Evolutionary conservation across 2,113 vertebrate species (phyloP), one percentile per base, ranked within the genome.

Genomic region (Sylvia atricapilla): DNA sequence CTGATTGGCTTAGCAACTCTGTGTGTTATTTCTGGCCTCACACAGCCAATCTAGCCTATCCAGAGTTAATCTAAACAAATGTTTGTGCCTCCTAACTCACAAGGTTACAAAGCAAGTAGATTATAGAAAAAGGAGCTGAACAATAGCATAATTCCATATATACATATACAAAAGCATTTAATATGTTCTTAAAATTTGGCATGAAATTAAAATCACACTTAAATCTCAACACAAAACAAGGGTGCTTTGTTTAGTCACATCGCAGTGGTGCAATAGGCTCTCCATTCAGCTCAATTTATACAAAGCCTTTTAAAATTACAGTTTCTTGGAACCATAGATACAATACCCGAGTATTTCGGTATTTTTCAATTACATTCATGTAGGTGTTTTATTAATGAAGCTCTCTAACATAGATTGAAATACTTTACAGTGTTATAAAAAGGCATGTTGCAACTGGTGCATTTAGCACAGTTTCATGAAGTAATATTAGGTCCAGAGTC

Each of bases 1-100:
- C 79, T 94, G 85, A 96, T 80, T 88, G 90, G 47, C 44, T 93
- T 94, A 84, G 90, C 84, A 90, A 94, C 92, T 53, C 33, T 59
- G 8, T 73, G 67, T 83, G 83, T 80, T 93, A 81, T 93, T 91
- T 92, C 76, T 86, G 50, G 47, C 19, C 68, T 62, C 76, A 70
- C 1, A 2, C 44, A 78, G 69, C 43, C 76, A 69, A 37, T 90
- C 35, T 81, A 81, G 19, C 28, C 53, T 47, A 72, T 68, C 41
- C 49, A 84, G 35, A 91, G 18, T 62, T 89, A 87, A 93, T 86
- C 50, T 74, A 68, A 94, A 90, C 64, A 84, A 93, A 90, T 84
- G n/a, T 23, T 89, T 59, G 5, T 1, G 0, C 90, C 64, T 88
- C 15, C 75, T 43, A 58, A 79, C 20, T 28, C 25, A 46, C 5